Percentiles rank a stretch among this genome's conserved stretches.
Evolutionary conservation across 2,113 vertebrate species (phyloP).

Genomic region (Podocnemis expansa): DNA sequence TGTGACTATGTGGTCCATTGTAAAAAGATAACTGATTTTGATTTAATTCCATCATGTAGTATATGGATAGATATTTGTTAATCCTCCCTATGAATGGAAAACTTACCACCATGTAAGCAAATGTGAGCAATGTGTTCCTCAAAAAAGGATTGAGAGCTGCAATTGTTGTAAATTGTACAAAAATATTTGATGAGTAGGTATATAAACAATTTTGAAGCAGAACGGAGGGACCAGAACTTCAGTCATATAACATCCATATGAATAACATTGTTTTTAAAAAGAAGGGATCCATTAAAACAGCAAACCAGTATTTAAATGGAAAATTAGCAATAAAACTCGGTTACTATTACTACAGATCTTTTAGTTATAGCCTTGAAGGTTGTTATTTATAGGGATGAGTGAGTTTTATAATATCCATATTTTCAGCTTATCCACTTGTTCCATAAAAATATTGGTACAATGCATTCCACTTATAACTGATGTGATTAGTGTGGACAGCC

Average conservation of each 20-base stretch:
- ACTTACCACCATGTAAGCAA: conserved; percentile 46
- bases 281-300: conserved; percentile 58
- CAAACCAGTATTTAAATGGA: conserved; percentile 38
- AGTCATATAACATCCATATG: conserved; percentile 53
- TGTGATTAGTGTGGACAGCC: conserved; percentile 10
- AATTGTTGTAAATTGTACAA: conserved; percentile 66
- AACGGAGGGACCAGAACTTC: conserved; percentile 23
- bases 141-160: conserved; percentile 49
- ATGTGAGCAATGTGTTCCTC: conserved; percentile 36
- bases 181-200: conserved; percentile 56
- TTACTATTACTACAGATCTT: not conserved
- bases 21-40: conserved; percentile 4
- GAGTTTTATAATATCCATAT: not conserved
- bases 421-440: not conserved
- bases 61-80: conserved; percentile 31
- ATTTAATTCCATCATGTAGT: not conserved
- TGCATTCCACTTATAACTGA: conserved; percentile 16
- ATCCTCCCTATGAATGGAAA: conserved; percentile 34
- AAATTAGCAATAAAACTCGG: conserved; percentile 31
- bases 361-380: not conserved
- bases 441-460: not conserved
- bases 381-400: not conserved
- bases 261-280: conserved; percentile 60
- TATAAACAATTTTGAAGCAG: conserved; percentile 60
- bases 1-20: not conserved